Base-by-base conservation (phyloP, 1,140 invertebrate species). In the Pemphigus obesinymphae region DNA sequence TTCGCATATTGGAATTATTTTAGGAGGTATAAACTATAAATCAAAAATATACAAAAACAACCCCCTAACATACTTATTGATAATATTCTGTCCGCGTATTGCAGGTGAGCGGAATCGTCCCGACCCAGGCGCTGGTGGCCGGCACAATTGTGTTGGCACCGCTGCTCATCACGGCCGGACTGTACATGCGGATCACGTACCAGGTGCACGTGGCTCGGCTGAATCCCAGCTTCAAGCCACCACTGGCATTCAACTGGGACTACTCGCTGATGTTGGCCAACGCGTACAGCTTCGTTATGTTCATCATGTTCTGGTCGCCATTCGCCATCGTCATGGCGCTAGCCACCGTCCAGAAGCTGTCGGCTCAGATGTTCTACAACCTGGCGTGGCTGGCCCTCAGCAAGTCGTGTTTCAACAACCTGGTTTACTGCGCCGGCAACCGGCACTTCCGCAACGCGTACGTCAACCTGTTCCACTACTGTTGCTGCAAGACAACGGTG, bases 401-500 rank as follows among this genome's bases (percentile, higher is more conserved):
- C 66, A 93, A 93, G 83, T 92, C 92, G 0, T 91, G 92, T 78
- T 85, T 93, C 55, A 91, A 91, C 83, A 91, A 90, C 84, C 88
- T 92, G 5, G 85, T 94, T 1, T 94, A 94, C 85, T 91, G 91
- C 81, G 86, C 90, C 0, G 86, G 89, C 3, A 91, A 93, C 84
- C 87, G 89, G 0, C 90, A 92, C 85, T 94, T 93, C 84, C 88
- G 92, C n/a, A 91, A 89, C 82, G 92, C 93, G 5, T 95, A 93
- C 85, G 88, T 92, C 29, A 92, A 93, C 85, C 86, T 95, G 13
- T 95, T 94, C 85, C 90, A 94, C 84, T 95, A 95, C 84, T 95
- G 93, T 85, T 95, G 92, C 85, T 94, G 93, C 87, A 95, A 95
- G 86, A 94, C 91, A 8, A 92, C 91, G 6, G 90, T 94, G 10